These are phyloP conservation scores for Sus cebifrons DNA, from an alignment of 2,797 vertebrate species.

Conservation along the genomic window DNA sequence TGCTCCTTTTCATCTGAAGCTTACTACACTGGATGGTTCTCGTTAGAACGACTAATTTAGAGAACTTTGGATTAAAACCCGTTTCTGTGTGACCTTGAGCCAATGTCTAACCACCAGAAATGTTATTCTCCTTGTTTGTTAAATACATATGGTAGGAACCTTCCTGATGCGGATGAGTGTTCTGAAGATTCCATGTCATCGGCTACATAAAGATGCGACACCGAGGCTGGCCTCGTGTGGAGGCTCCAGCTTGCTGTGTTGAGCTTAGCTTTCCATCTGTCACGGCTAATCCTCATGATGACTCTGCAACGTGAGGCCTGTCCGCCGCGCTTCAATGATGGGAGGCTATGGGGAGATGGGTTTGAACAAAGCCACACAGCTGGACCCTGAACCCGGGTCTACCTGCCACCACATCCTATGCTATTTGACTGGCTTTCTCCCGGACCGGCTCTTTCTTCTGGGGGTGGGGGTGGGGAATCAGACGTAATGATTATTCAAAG, in stretches of 20 bases:
- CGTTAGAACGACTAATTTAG: neutral
- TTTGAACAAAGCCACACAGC: neutral
- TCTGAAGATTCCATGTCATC: neutral
- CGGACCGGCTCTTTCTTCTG: neutral
- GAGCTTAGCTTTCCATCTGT: no score
- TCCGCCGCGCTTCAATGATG: neutral
- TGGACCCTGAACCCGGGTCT: neutral
- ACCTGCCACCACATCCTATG: neutral
- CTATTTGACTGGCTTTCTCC: neutral
- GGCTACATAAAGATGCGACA: neutral
- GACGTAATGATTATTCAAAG: neutral
- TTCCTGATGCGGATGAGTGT: neutral
- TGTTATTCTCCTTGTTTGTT: neutral
- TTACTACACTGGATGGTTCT: neutral
- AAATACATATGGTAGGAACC: neutral
- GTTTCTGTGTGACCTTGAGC: neutral
- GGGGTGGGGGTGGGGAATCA: neutral
- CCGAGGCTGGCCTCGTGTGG: neutral
- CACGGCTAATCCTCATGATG: neutral
- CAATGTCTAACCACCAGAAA: neutral
- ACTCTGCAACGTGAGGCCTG: neutral
- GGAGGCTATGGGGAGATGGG: neutral
- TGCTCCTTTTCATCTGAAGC: neutral
- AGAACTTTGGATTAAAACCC: neutral
- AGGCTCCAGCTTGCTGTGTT: neutral